Base-by-base conservation (phyloP, 2,797 vertebrate genomes). In the Agapornis canus region DNA sequence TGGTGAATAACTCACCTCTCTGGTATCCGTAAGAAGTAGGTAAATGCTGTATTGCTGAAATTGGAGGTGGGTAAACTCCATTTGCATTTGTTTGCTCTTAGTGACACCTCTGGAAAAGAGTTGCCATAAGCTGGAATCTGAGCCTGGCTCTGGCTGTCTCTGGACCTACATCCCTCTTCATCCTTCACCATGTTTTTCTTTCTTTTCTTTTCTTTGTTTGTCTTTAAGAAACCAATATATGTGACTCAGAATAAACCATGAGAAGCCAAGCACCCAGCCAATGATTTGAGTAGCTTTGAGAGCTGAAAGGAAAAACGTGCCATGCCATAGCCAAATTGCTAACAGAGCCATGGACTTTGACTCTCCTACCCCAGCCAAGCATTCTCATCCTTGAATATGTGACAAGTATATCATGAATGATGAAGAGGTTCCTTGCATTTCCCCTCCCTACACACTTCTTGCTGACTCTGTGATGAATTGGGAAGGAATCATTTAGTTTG, bases 1-100 rank as follows among this genome's bases (percentile, higher is more conserved):
- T 73, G 72, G 77, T 60, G 73, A 89, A 66, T 94, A 89, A 68
- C 85, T 94, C 89, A 85, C 91, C 87, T 86, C 35, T 65, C 63
- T 90, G 87, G 57, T 75, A 81, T 92, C 70, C 43, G 54, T 81
- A 76, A 86, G 82, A 88, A 91, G 68, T 77, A 75, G 25, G 25
- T 84, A 88, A 72, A 94, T 83, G 43, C 86, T 78, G 56, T 42
- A 45, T 57, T 81, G 82, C 79, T 52, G 89, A 91, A 94, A 60
- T 48, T 2, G 5, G 47, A 83, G 54, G 54, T 59, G 82, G 59
- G 59, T 90, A 76, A 90, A 76, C 73, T 86, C 65, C 31, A 54
- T 65, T 92, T 68, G 51, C 54, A 48, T 39, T 92, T 94, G 82
- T 94, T 94, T 90, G 66, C 39, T 86, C 66, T 64, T 54, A 31